Base-by-base conservation (phyloP, 1,140 invertebrate species). In the Conus betulinus region DNA sequence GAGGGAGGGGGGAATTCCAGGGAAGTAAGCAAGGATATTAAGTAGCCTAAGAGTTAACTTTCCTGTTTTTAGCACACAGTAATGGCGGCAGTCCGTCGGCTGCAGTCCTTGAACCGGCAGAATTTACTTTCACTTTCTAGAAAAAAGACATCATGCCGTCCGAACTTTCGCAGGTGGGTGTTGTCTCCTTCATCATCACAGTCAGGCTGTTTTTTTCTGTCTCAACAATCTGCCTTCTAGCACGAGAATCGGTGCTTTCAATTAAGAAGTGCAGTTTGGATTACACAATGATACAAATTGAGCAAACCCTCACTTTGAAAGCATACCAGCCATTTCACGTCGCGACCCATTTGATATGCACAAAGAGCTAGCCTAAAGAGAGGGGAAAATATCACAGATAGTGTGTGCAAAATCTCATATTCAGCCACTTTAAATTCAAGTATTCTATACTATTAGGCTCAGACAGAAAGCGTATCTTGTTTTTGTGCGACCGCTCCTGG, bases 71-170 rank as follows among this genome's bases (percentile, higher is more conserved):
- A 13, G 5, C 25, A 15, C n/a, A 6, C 60, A 60, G n/a, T 39
- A 39, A 84, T 84, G 82, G 82, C 82, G 55, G 82, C 82, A 10
- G 67, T 71, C 25, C 1, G 25, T 5, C 7, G 82, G 5, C 55
- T 84, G 82, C 82, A 10, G 82, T 17, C 57, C 55, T 84, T 84
- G 55, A 13, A 7, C 8, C 82, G 52, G 5, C 55, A 53, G 23
- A 25, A 20, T 25, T 25, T 63, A 84, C 82, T 84, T 84, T 84
- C 82, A 84, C 3, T 84, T 63, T 84, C 55, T n/a, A 20, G 25
- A 25, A 53, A 53, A 67, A 67, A 25, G 53, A 27, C 55, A 11
- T 8, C 13, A 4, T 27, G 25, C 10, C 0, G 53, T 39, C 6
- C 82, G 82, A n/a, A n/a, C 20, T 39, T 63, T 84, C 10, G 25